phyloP scores from a whole-genome alignment of 2,113 vertebrate genomes.

The Opisthocomus hoazin region DNA sequence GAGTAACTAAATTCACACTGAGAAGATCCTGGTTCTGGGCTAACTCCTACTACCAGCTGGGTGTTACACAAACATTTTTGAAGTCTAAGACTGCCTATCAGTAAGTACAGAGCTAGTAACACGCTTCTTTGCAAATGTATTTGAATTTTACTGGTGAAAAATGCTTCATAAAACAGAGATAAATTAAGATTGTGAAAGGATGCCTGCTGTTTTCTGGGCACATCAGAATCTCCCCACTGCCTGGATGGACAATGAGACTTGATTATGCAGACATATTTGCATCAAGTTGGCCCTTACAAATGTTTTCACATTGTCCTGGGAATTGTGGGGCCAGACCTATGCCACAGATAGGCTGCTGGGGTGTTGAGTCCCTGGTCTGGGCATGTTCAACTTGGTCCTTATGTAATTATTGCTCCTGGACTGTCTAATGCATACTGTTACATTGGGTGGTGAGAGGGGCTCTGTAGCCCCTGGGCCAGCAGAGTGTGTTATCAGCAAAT shows the following conservation, averaged over 20 bases:
- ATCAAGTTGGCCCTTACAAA: background rate
- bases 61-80: background rate
- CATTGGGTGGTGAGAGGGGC: fast-evolving
- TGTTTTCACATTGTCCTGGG: background rate
- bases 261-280: background rate
- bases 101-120: background rate
- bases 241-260: background rate
- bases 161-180: background rate
- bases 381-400: background rate
- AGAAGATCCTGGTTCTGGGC: background rate
- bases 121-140: background rate
- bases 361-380: background rate
- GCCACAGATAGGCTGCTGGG: background rate
- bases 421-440: background rate
- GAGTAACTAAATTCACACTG: background rate
- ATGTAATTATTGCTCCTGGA: background rate
- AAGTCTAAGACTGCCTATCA: background rate
- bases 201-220: background rate
- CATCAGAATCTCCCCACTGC: background rate
- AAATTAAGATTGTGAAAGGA: background rate
- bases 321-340: background rate
- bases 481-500: background rate
- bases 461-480: background rate
- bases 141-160: background rate
- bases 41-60: conserved; percentile 5